Evolutionary conservation across 2,113 vertebrate genomes (phyloP), one percentile per base, ranked within the genome.

Genomic region (Saccopteryx leptura): DNA sequence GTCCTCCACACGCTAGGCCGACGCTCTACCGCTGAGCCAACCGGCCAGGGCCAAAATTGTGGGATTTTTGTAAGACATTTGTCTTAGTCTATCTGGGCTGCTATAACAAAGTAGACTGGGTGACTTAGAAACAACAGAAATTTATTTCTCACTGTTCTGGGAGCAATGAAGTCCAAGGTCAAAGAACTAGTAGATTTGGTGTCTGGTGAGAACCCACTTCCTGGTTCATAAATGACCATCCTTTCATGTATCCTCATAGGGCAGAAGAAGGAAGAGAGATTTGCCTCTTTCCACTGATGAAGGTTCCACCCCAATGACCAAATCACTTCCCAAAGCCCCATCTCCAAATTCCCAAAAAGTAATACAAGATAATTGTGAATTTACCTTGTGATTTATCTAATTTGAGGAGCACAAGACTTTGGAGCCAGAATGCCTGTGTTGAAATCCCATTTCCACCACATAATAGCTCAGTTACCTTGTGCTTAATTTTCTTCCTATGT

Each of bases 401-500:
- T 71, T 48, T 94, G 26, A 88, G 19, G 23, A 90, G 63, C 79
- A 86, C 24, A 92, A 92, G 69, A 19, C 24, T 89, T 75, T 76
- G 26, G 9, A 78, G 28, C 3, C 26, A 83, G 71, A 74, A 48
- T 54, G 33, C 1, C 15, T 78, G 24, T 91, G 50, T 54, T 68
- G 21, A 48, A 90, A 81, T 72, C 17, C 33, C 7, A 56, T 76
- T 66, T 82, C 12, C 15, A 31, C 12, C 2, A 48, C 48, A 33
- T 46, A 58, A 1, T 12, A 76, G 33, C 8, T 78, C 19, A 68
- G 39, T 65, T 52, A 72, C 14, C 48, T 79, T 81, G 39, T 31
- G 19, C n/a, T 65, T n/a, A 50, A 80, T 9, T 58, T 83, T 93
- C 68, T 48, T 91, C 17, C 15, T 33, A 3, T 26, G 60, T 26